Evolutionary conservation across 2,113 vertebrate species (phyloP), one percentile per base, ranked within the genome.

Genomic region (Regulus satrapa): DNA sequence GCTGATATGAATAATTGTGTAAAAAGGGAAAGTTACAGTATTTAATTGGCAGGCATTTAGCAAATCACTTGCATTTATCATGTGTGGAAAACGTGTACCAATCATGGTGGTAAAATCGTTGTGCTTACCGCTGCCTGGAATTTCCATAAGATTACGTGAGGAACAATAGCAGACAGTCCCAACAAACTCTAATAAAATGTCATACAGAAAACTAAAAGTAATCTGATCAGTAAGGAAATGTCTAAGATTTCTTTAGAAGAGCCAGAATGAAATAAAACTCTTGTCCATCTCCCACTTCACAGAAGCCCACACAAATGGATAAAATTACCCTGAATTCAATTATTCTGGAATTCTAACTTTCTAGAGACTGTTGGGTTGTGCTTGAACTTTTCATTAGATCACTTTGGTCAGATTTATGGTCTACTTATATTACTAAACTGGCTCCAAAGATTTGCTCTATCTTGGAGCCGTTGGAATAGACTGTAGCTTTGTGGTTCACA

Each of bases 301-400:
- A 97, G 92, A 95, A 96, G 96, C 92, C 96, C 94, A 97, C 96
- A 96, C 95, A 96, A 97, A 96, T 96, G 93, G 93, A 97, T 96
- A 84, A 97, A 97, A 97, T 97, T 97, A 97, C 92, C 77, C 72
- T 85, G 89, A 97, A 96, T 97, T 96, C 74, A 96, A 96, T 96
- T 95, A 95, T 96, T 96, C 96, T 96, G 96, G 96, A 96, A 97
- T 96, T 97, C 91, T 79, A 94, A 92, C 92, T 95, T 96, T 97
- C 91, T 96, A 91, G 96, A 96, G 92, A 94, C 91, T 69, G 95
- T 87, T 94, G 92, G 66, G 74, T 85, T 0, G 21, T 85, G 92
- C 92, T 96, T 96, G 91, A 96, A 96, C 95, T 96, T 95, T 94
- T 96, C 95, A 96, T 96, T 95, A 96, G 92, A 96, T 97, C 38